Conservation (phyloP, 2,888 invertebrate species). For the Drosophila sordidula region DNA sequence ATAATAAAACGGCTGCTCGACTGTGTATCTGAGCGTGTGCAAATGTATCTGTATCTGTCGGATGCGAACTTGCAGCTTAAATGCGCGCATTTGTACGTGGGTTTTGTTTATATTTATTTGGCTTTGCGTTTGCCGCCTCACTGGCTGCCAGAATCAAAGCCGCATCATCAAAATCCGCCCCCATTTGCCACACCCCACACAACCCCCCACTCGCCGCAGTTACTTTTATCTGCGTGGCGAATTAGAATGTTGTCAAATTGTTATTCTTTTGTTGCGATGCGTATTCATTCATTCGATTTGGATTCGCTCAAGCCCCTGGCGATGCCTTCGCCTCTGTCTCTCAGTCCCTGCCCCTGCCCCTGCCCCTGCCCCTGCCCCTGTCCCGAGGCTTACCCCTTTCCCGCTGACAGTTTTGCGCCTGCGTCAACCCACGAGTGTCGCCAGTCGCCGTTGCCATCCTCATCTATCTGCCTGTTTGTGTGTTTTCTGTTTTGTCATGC, state of each 20-base stretch:
- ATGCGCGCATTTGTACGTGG: slow-evolving; percentile 29
- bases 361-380: not conserved
- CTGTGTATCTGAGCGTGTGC: slow-evolving; percentile 23
- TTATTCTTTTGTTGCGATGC: slow-evolving; percentile 81
- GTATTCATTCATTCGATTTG: slow-evolving; percentile 81
- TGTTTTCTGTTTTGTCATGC: slow-evolving; percentile 85
- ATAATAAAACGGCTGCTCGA: slow-evolving; percentile 3
- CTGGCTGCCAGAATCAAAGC: slow-evolving; percentile 71
- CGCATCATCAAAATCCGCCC: slow-evolving; percentile 49
- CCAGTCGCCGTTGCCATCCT: slow-evolving; percentile 20
- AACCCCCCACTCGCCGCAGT: slow-evolving; percentile 45
- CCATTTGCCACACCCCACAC: not conserved
- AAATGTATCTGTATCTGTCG: slow-evolving; percentile 31
- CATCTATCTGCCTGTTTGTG: slow-evolving; percentile 56
- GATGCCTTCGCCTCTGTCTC: slow-evolving; percentile 1
- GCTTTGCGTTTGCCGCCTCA: slow-evolving; percentile 81
- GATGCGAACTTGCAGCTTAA: slow-evolving; percentile 42
- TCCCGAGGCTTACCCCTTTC: slow-evolving; percentile 63
- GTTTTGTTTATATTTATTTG: slow-evolving; percentile 78
- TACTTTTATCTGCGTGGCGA: slow-evolving; percentile 83
- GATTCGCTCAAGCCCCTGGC: slow-evolving; percentile 53
- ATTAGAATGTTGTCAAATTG: slow-evolving; percentile 85
- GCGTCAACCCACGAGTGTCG: slow-evolving; percentile 52
- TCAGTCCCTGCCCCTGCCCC: slow-evolving; percentile 11
- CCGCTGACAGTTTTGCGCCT: slow-evolving; percentile 57